Evolutionary conservation across 2,888 invertebrate genomes (phyloP).

Genomic region (Spodoptera littoralis): DNA sequence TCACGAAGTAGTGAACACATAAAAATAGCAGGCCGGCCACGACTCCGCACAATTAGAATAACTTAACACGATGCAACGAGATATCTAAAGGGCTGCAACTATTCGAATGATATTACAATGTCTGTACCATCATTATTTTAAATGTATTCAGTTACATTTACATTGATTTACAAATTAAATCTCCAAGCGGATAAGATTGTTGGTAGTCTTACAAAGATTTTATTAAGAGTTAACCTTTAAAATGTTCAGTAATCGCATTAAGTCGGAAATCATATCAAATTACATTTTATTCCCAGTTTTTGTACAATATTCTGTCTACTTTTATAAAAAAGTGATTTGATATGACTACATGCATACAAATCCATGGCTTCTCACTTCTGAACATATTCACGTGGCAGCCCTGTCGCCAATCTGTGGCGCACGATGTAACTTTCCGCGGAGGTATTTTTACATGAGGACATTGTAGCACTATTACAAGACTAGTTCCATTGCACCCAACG

Average conservation of each 20-base stretch:
- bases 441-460: slow-evolving; percentile 34
- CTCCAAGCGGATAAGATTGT: neutral
- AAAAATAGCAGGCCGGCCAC: neutral
- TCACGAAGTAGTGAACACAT: neutral
- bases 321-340: no score
- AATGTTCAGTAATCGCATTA: no score
- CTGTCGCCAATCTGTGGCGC: slow-evolving; percentile 12
- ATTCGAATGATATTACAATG: no score
- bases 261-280: neutral
- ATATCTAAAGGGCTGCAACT: neutral
- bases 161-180: neutral
- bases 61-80: neutral
- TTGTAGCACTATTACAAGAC: slow-evolving; percentile 8
- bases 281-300: neutral
- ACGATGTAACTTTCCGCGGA: slow-evolving; percentile 20
- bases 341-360: no score
- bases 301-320: no score
- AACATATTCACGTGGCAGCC: no score
- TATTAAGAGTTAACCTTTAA: no score
- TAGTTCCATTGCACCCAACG: slow-evolving; percentile 13
- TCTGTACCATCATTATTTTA: no score
- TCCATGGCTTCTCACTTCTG: no score
- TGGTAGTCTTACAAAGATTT: no score
- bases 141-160: no score
- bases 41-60: neutral